Conservation (phyloP, 2,113 vertebrate species). For the Nannospalax galili region DNA sequence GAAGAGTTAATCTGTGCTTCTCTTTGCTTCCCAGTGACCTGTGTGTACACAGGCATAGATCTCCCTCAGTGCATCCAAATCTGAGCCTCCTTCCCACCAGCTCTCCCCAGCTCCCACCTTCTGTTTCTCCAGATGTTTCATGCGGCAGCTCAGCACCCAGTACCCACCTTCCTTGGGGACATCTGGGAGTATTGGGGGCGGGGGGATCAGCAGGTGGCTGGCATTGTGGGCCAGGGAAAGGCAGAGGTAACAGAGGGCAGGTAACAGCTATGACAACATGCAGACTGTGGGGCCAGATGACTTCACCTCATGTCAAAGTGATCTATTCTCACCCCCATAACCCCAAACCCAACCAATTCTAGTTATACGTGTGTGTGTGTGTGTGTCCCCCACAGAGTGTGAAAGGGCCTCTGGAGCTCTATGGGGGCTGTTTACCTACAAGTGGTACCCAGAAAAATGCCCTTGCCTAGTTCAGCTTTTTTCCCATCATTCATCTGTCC, state of each 20-base stretch:
- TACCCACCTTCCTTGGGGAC: neutral
- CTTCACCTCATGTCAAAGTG: neutral
- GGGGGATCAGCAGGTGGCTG: neutral
- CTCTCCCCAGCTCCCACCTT: neutral
- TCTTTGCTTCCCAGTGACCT: slow-evolving; percentile 41
- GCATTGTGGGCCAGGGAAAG: neutral
- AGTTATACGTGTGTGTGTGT: no score
- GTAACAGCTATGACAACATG: fast-evolving
- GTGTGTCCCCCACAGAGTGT: no score
- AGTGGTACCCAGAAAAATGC: neutral
- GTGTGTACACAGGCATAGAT: neutral
- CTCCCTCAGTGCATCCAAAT: neutral
- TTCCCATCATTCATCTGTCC: neutral
- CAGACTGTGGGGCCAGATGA: no score
- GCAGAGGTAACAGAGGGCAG: neutral
- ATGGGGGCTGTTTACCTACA: neutral
- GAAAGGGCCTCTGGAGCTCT: neutral
- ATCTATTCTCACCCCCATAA: neutral
- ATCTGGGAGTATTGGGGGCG: neutral
- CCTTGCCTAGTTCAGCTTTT: neutral
- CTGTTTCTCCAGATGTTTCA: neutral
- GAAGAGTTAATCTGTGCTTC: neutral
- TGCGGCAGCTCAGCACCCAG: neutral
- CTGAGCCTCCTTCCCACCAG: neutral
- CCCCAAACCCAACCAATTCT: neutral